A percentile compares a stretch with the other conserved stretches of the same genome.
These are phyloP conservation scores for Phania funesta DNA, from an alignment of 2,888 invertebrate genomes.

Conservation along the genomic window DNA sequence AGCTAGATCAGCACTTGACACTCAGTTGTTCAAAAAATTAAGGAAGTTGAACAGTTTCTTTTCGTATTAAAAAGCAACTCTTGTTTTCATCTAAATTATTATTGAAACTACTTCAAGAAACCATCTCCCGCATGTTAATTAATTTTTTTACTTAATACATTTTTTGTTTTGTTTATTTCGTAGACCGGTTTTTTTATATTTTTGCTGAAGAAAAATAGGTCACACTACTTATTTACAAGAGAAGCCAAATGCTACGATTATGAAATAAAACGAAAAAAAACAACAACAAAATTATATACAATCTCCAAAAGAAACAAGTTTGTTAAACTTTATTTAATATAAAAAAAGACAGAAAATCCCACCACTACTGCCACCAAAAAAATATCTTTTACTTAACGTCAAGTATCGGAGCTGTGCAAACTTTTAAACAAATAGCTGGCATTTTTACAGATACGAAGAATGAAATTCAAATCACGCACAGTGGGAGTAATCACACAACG, in stretches of 20 bases:
- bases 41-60: not conserved
- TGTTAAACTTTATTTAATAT: not conserved
- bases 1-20: too few relatives aligned
- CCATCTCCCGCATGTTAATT: not conserved
- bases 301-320: constrained; percentile 44
- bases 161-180: not conserved
- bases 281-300: constrained; percentile 2
- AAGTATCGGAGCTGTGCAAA: not conserved
- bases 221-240: not conserved
- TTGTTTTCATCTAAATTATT: not conserved
- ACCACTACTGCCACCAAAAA: not conserved
- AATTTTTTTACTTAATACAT: constrained; percentile 12
- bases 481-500: too few relatives aligned
- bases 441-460: not conserved
- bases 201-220: constrained; percentile 29
- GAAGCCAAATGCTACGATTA: not conserved
- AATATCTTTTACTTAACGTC: not conserved
- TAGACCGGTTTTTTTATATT: not conserved
- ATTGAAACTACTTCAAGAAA: not conserved
- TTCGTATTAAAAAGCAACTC: not conserved
- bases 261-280: constrained; percentile 3
- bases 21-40: not conserved
- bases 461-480: constrained; percentile 30
- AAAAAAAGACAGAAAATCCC: constrained; percentile 2
- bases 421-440: not conserved